Conservation (phyloP, 30 jellyfish, hydroid and myxozoan genomes). For the Hydractinia echinata region DNA sequence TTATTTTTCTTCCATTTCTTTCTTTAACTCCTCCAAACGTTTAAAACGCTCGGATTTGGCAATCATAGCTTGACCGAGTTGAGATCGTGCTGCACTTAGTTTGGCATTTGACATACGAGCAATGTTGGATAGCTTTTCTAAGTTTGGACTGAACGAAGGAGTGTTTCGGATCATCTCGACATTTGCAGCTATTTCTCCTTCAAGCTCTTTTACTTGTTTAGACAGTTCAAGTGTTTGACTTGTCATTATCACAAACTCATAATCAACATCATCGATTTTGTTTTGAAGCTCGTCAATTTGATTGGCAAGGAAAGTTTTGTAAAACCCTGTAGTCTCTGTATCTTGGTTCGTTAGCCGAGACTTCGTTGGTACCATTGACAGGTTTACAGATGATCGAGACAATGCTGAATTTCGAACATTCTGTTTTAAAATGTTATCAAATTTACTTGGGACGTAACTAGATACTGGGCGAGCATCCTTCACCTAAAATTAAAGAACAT, state of each 20-base stretch:
- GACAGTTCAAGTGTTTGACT: conserved; percentile 63
- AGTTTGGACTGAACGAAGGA: conserved; percentile 36
- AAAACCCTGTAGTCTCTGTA: conserved; percentile 52
- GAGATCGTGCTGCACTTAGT: conserved; percentile 75
- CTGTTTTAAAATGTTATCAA: conserved; percentile 52
- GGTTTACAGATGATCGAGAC: conserved; percentile 70
- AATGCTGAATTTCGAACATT: conserved; percentile 76
- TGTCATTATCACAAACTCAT: conserved; percentile 61
- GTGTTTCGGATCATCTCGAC: conserved; percentile 65
- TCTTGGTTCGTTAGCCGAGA: conserved; percentile 31
- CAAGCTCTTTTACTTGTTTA: conserved; percentile 56
- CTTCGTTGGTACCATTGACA: conserved; percentile 11
- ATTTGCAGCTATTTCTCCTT: conserved; percentile 66
- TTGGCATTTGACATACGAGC: conserved; percentile 46
- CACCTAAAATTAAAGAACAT: neutral
- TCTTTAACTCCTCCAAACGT: conserved; percentile 45
- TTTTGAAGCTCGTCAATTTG: conserved; percentile 81
- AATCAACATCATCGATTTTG: conserved; percentile 68
- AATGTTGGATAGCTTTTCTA: conserved; percentile 33
- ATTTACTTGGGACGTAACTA: conserved; percentile 49
- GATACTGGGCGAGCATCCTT: conserved; percentile 16
- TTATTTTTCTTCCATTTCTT: conserved; percentile 66
- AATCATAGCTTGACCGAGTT: conserved; percentile 63
- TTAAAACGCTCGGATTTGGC: conserved; percentile 69
- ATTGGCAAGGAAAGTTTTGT: conserved; percentile 64